Evolutionary conservation across 2,888 invertebrate species (phyloP).

Genomic region (Theretra japonica): DNA sequence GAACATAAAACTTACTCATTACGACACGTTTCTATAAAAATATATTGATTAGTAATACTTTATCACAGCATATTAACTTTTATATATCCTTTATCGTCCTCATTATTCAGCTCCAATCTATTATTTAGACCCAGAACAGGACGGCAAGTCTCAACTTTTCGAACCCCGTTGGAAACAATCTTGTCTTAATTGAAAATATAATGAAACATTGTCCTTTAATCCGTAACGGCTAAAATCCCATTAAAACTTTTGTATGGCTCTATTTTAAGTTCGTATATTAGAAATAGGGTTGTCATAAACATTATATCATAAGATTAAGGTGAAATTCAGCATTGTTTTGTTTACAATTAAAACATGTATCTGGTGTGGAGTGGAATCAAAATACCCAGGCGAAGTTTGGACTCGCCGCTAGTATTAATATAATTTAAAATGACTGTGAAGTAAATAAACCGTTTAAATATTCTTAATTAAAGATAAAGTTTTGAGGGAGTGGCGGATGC

Average conservation of each 20-base stretch:
- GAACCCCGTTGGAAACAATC: neutral
- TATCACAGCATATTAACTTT: neutral
- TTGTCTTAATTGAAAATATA: conserved; percentile 21
- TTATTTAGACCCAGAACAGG: neutral
- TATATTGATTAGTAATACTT: too few relatives aligned
- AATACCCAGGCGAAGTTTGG: too few relatives aligned
- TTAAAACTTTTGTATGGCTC: conserved; percentile 26
- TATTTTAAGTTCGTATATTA: conserved; percentile 1
- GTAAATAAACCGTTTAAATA: too few relatives aligned
- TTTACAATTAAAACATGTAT: too few relatives aligned
- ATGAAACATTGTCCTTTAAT: conserved; percentile 21
- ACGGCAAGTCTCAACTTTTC: neutral
- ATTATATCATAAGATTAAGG: neutral
- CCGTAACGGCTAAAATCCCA: conserved; percentile 16
- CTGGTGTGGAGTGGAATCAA: too few relatives aligned
- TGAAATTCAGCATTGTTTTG: conserved; percentile 28
- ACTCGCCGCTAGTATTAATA: too few relatives aligned
- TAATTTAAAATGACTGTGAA: too few relatives aligned
- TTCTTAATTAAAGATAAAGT: too few relatives aligned
- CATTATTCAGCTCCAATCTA: neutral
- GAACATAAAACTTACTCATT: too few relatives aligned
- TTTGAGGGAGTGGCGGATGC: too few relatives aligned
- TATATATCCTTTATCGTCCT: neutral
- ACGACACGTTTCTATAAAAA: neutral
- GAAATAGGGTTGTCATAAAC: neutral